Conservation (phyloP, 2,113 vertebrate genomes). For the Phrynosoma blainvillii region DNA sequence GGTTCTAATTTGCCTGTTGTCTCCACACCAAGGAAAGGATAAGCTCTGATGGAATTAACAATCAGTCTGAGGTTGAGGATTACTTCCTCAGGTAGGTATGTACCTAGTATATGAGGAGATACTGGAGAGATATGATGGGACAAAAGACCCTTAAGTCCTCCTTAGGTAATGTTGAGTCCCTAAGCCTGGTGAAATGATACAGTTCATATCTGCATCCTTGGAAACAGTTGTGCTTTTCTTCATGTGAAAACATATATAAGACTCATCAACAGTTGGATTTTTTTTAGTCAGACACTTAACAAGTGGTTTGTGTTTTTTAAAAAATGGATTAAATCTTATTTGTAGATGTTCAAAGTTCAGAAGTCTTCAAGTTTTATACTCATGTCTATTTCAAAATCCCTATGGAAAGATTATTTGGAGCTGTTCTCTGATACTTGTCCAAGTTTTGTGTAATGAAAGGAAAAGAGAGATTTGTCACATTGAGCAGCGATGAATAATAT, state of each 20-base stretch:
- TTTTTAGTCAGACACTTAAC: neutral
- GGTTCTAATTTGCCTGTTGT: too few relatives aligned
- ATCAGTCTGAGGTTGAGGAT: neutral
- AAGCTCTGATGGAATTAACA: neutral
- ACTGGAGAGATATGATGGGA: too few relatives aligned
- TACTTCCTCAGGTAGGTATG: neutral
- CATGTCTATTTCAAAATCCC: slow-evolving; percentile 32
- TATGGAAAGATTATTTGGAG: slow-evolving; percentile 24
- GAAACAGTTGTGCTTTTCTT: neutral
- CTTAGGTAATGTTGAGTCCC: neutral
- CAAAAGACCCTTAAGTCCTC: neutral
- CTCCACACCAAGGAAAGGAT: neutral
- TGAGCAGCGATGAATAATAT: slow-evolving; percentile 2
- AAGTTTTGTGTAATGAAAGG: neutral
- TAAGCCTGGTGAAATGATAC: neutral
- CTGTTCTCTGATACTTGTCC: neutral
- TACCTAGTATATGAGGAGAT: too few relatives aligned
- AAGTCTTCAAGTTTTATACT: slow-evolving; percentile 13
- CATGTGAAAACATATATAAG: neutral
- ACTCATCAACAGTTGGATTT: neutral
- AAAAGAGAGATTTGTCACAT: slow-evolving; percentile 21
- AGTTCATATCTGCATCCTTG: neutral
- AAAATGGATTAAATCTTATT: slow-evolving; percentile 19
- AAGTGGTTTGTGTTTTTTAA: neutral
- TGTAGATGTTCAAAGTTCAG: slow-evolving; percentile 15